phyloP scores from a whole-genome alignment of 2,113 vertebrate species.

The Tinamus guttatus region DNA sequence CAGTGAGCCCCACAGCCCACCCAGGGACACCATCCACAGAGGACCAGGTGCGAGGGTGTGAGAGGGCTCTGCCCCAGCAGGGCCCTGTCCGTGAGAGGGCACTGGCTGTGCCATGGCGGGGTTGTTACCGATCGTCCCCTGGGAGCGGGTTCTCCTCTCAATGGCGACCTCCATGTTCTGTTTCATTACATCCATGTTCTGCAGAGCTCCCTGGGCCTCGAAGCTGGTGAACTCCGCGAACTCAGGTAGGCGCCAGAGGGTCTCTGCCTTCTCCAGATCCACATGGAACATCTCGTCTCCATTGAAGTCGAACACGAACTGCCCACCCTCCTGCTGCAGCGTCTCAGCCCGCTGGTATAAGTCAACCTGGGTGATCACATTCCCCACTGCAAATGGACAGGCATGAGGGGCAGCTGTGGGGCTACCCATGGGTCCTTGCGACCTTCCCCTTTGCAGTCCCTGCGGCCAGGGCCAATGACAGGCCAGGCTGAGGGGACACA shows the following conservation, averaged over 20 bases:
- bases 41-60: too few species aligned
- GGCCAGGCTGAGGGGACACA: too few species aligned
- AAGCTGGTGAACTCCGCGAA: background rate
- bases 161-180: background rate
- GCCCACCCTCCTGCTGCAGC: background rate
- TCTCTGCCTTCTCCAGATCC: constrained; percentile 20
- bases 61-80: too few species aligned
- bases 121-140: background rate
- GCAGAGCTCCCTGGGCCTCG: background rate
- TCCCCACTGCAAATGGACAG: too few species aligned
- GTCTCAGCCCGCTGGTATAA: background rate
- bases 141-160: background rate
- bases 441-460: too few species aligned
- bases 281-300: background rate
- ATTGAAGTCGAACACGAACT: background rate
- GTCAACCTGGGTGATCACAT: too few species aligned
- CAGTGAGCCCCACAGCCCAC: rapidly evolving
- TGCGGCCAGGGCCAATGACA: too few species aligned
- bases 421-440: too few species aligned
- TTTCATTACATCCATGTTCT: rapidly evolving
- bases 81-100: background rate
- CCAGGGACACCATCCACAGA: too few species aligned
- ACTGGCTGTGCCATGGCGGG: rapidly evolving
- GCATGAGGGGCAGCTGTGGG: too few species aligned
- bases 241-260: background rate